Base-by-base conservation (phyloP, 1,140 invertebrate genomes). In the Drosophila punjabiensis region DNA sequence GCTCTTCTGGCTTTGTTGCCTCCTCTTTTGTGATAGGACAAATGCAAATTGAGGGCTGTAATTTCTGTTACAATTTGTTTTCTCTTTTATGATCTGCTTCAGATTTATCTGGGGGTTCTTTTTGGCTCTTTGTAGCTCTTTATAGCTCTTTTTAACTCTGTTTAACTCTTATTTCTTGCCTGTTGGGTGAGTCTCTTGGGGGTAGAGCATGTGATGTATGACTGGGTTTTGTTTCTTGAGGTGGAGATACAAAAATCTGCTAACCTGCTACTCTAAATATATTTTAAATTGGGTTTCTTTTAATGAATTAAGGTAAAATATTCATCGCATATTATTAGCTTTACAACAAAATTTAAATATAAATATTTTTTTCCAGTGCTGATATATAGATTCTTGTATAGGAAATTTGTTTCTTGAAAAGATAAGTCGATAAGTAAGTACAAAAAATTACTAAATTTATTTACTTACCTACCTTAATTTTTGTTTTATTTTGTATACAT, bases 51-150 rank as follows among this genome's bases (percentile, higher is more conserved):
- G 52, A 71, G 33, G 76, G 30, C 67, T 71, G 53, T 65, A 93
- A 94, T 93, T 78, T 74, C 58, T 58, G 50, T 58, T 78, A 78
- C 65, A 79, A 59, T 71, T 79, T 71, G 50, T 53, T 50, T 18
- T 37, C 32, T 65, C 43, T n/a, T 59, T 70, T 30, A 30, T 50
- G 52, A 63, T 59, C 56, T 62, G 55, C 6, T 53, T 53, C 47
- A 62, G 45, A 61, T 74, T 61, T 37, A 56, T 73, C 71, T 37
- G 32, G 16, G 20, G 18, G 18, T 7, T 14, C 48, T 50, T 28
- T 48, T 28, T 24, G 10, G 7, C 1, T 52, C 28, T 10, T 30
- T 32, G 18, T 24, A 53, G 4, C 11, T 37, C 30, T 18, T n/a
- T n/a, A n/a, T n/a, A 16, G 13, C 1, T 52, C 28, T 10, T 30